Conservation (phyloP, 37 sponge, comb jelly and placozoan species). For the Aplysina aerophoba region DNA sequence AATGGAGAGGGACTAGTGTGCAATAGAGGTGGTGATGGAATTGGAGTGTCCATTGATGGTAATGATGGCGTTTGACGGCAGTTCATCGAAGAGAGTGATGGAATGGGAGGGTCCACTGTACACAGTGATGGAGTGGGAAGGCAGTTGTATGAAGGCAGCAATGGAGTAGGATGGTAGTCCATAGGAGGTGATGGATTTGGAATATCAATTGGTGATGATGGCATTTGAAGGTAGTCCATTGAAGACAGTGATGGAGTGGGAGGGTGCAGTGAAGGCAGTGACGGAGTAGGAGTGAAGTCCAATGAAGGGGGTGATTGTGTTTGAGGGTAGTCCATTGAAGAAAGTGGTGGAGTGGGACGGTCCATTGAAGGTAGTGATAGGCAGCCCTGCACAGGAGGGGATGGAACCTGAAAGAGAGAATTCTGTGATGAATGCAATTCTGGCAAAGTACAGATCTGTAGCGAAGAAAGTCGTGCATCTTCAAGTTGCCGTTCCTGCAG, state of each 20-base stretch:
- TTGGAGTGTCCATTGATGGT: not conserved
- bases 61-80: not conserved
- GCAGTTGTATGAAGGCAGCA: not conserved
- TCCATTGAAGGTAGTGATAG: not conserved
- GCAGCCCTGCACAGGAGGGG: not conserved
- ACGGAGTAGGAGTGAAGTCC: not conserved
- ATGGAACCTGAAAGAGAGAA: not conserved
- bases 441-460: not conserved
- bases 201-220: not conserved
- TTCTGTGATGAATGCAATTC: not conserved
- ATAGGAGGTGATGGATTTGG: not conserved
- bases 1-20: too few species aligned
- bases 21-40: not conserved
- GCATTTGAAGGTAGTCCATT: not conserved
- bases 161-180: too few species aligned
- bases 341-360: not conserved
- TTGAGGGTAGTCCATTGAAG: not conserved
- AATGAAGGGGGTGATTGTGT: not conserved
- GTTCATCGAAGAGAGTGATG: not conserved
- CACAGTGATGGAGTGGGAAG: not conserved
- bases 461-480: not conserved
- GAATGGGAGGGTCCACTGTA: not conserved
- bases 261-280: not conserved
- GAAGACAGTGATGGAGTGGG: not conserved
- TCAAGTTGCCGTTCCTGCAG: slow-evolving; percentile 29